Base-by-base conservation (phyloP, 2,888 invertebrate genomes). In the Amphipyra tragopoginis region DNA sequence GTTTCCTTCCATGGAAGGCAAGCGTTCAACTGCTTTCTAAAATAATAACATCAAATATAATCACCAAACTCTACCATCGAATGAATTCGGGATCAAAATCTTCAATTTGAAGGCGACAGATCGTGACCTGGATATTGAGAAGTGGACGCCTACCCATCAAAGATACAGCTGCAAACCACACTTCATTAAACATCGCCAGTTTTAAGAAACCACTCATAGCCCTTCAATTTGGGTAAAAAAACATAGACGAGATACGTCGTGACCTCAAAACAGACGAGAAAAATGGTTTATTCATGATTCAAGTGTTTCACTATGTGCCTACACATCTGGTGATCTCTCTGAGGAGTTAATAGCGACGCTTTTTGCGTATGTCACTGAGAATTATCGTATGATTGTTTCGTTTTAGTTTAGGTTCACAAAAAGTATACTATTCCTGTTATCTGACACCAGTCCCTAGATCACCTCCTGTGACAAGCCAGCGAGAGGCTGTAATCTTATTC, bases 261-360 rank as follows among this genome's bases (percentile, higher is more conserved):
- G 70, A 66, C 66, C 71, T 70, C 53, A 70, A 70, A 70, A 61
- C 66, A 66, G 75, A 62, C 21, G 63, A 48, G 60, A 66, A 56
- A 58, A 48, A 76, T 76, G 63, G 61, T 71, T 76, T 74, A 76
- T 76, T 74, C 74, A 76, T 65, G 63, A 72, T 6, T 57, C 61
- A 50, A 65, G 70, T 65, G 34, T 45, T 43, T 70, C 44, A 57
- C 71, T 70, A 57, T 70, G 61, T 66, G 61, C 65, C 71, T 70
- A 70, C 65, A 52, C 53, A 70, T 57, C 53, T 65, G 66, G 54
- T 43, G 34, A 34, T 61, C 55, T 72, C 72, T 68, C 64, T 11
- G 21, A 72, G 72, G 72, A 72, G 42, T 60, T 67, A 36, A 49
- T 43, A 42, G 40, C 26, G 9, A 36, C 21, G 36, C 39, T 56